Percentiles rank a stretch among this genome's conserved stretches.
phyloP scores from a whole-genome alignment of 2,113 vertebrate genomes.

The Rynchops niger region DNA sequence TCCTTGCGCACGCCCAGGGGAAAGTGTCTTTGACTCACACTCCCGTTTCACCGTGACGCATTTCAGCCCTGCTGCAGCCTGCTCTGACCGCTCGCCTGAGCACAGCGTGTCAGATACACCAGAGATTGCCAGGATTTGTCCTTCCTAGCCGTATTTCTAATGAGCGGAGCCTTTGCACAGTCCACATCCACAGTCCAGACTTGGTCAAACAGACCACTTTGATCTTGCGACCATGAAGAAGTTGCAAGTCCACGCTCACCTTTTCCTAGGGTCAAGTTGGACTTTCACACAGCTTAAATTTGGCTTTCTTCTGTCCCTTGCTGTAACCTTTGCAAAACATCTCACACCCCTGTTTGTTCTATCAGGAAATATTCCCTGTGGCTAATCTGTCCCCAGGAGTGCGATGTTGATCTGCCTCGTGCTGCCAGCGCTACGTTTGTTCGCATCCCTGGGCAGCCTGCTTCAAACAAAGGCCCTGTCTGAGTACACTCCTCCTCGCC shows the following conservation, averaged over 20 bases:
- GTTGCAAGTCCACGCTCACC: not conserved
- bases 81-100: not conserved
- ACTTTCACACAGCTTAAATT: not conserved
- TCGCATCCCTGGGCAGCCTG: not conserved
- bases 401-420: not conserved
- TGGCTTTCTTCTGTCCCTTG: not conserved
- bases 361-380: not conserved
- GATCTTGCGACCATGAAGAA: not conserved
- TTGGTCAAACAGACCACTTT: not conserved
- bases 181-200: fast-evolving
- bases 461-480: not conserved
- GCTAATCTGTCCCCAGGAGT: not conserved
- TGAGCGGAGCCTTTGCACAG: not conserved
- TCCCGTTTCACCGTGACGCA: fast-evolving
- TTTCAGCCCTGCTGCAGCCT: not conserved
- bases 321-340: not conserved
- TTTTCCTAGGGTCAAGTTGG: not conserved
- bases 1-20: not conserved
- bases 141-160: not conserved
- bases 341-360: not conserved
- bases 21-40: not conserved
- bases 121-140: not conserved
- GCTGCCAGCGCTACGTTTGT: not conserved
- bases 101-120: fast-evolving
- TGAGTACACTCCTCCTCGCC: not conserved